A percentile compares a stretch with the other conserved stretches of the same genome.
These are phyloP conservation scores for Archegozetes longisetosus DNA, from an alignment of 1,140 invertebrate genomes.

Conservation along the genomic window DNA sequence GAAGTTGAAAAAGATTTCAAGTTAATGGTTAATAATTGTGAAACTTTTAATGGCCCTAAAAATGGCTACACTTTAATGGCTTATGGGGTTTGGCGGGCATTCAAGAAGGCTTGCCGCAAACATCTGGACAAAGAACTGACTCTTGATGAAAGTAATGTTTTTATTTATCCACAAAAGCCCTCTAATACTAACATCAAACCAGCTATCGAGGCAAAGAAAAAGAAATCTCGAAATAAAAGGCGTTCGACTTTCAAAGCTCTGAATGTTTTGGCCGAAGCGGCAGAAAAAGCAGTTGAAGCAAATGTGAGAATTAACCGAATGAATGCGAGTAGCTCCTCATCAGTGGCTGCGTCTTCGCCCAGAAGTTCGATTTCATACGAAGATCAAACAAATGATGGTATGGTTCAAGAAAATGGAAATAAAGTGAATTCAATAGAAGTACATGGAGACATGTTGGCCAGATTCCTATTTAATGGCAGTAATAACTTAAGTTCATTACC, in stretches of 20 bases:
- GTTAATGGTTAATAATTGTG: conserved; percentile 15
- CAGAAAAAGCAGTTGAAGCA: conserved; percentile 5
- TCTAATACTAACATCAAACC: not conserved
- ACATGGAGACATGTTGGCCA: not conserved
- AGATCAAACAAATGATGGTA: not conserved
- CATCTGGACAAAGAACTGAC: not conserved
- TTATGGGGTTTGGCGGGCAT: conserved; percentile 9
- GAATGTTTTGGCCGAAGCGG: conserved; percentile 6
- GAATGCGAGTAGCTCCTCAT: not conserved
- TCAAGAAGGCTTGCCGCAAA: not conserved
- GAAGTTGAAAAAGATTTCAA: conserved; percentile 14
- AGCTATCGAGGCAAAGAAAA: conserved; percentile 1
- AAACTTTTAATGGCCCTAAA: conserved; percentile 12
- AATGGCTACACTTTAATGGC: conserved; percentile 8
- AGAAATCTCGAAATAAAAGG: not conserved
- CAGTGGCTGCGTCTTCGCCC: not conserved
- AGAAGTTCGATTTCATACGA: not conserved
- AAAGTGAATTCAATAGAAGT: not conserved
- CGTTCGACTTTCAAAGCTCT: conserved; percentile 5
- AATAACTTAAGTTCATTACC: not conserved
- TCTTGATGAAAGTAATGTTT: conserved; percentile 3
- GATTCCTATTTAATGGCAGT: not conserved
- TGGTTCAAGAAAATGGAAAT: not conserved
- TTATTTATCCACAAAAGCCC: conserved; percentile 10
- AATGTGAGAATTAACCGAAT: not conserved